Evolutionary conservation across 1,140 invertebrate genomes (phyloP).

Genomic region (Drosophila navojoa): DNA sequence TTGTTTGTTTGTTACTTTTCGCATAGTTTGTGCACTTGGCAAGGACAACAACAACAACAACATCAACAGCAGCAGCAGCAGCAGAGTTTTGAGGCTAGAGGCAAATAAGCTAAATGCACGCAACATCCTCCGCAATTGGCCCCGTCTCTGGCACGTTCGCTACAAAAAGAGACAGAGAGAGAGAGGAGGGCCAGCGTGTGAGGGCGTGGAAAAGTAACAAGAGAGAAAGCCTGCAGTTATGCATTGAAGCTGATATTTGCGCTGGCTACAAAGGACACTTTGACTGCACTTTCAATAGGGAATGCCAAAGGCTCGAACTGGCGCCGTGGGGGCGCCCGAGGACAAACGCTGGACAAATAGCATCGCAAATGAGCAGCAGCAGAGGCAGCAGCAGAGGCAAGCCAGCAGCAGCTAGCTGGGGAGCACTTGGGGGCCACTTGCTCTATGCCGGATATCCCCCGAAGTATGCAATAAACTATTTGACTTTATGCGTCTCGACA

Average conservation of each 20-base stretch:
- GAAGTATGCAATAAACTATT: slow-evolving; percentile 47
- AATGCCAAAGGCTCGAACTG: background rate
- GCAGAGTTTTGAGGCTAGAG: background rate
- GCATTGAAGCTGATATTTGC: slow-evolving; percentile 45
- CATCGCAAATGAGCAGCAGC: slow-evolving; percentile 18
- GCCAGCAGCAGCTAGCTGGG: slow-evolving; percentile 2
- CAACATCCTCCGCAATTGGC: slow-evolving; percentile 8
- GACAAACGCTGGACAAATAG: slow-evolving; percentile 6
- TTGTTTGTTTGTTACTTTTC: slow-evolving; percentile 2
- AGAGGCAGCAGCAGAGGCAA: too few relatives aligned
- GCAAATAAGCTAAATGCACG: background rate
- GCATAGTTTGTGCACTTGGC: slow-evolving; percentile 2
- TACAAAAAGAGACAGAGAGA: background rate
- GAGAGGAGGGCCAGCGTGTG: background rate
- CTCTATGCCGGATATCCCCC: slow-evolving; percentile 30
- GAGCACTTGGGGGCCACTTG: background rate
- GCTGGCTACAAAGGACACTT: slow-evolving; percentile 32
- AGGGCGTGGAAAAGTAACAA: too few relatives aligned
- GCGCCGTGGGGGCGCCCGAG: too few relatives aligned
- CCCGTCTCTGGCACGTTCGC: background rate
- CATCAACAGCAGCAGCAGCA: background rate
- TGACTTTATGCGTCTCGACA: slow-evolving; percentile 24
- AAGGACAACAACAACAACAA: background rate
- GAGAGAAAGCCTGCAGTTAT: slow-evolving; percentile 54
- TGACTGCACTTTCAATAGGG: slow-evolving; percentile 10